phyloP scores from a whole-genome alignment of 2,888 invertebrate genomes.

The Pachliopta kotzebuea region DNA sequence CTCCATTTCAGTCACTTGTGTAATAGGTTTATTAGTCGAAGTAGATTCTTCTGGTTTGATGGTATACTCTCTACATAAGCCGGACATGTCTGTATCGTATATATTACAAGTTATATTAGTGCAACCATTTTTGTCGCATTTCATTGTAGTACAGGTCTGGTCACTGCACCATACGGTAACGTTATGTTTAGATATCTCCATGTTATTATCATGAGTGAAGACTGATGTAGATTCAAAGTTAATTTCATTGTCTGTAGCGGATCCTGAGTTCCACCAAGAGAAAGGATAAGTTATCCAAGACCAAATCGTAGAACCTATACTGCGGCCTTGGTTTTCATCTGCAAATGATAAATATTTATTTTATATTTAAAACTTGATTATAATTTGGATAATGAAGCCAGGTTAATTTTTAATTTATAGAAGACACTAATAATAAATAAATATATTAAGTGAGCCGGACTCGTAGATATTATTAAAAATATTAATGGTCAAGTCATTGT shows the following conservation, averaged over 20 bases:
- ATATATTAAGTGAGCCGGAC: no score
- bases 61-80: slow-evolving; percentile 66
- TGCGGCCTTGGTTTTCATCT: slow-evolving; percentile 60
- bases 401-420: no score
- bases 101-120: slow-evolving; percentile 66
- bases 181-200: slow-evolving; percentile 57
- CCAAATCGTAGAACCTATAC: slow-evolving; percentile 67
- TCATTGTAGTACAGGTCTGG: slow-evolving; percentile 72
- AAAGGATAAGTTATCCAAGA: slow-evolving; percentile 72
- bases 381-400: no score
- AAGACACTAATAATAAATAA: no score
- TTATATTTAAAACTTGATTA: slow-evolving; percentile 1
- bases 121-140: slow-evolving; percentile 61
- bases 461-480: no score
- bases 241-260: slow-evolving; percentile 42
- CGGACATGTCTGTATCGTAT: slow-evolving; percentile 69
- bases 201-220: slow-evolving; percentile 40
- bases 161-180: slow-evolving; percentile 72
- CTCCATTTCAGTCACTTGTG: slow-evolving; percentile 27
- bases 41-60: slow-evolving; percentile 46
- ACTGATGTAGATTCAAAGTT: slow-evolving; percentile 41
- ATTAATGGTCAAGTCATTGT: no score
- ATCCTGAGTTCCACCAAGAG: slow-evolving; percentile 59
- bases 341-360: slow-evolving; percentile 48
- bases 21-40: slow-evolving; percentile 36